Base-by-base conservation (phyloP, 1,140 invertebrate species). In the Leguminivora glycinivorella region DNA sequence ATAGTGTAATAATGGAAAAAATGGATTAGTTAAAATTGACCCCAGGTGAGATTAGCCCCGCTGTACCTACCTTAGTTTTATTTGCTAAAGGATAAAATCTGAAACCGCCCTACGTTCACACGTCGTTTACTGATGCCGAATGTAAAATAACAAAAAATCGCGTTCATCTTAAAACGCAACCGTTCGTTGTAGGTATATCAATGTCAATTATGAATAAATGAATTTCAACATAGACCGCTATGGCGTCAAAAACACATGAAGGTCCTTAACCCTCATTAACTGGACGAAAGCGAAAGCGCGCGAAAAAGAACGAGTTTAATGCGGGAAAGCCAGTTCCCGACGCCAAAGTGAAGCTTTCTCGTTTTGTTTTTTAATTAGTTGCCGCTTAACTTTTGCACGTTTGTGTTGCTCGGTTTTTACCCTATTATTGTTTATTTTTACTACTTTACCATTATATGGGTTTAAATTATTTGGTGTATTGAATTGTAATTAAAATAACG, bases 341-440 rank as follows among this genome's bases (percentile, higher is more conserved):
- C 78, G 76, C 72, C 82, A 73, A 79, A 85, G 83, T 79, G 80
- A 74, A 74, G 73, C 79, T 81, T 79, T 87, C 83, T 73, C 74
- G 79, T 85, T 87, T 89, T 89, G 82, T 87, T 85, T 89, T 85
- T 87, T 86, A 88, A 88, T 88, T 88, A 88, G 85, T 88, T 85
- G 83, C 82, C 85, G 83, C 81, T 88, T 89, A 85, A 88, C 87
- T 80, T 87, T 86, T 83, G 79, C 81, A 78, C 81, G 78, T 84
- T 83, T 77, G 58, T 77, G 76, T 78, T 82, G 81, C 81, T 81
- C 79, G 79, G 75, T 83, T 84, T 83, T 80, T 78, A 81, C 81
- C 72, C 76, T 78, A 74, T 71, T 72, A 38, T 68, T 81, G 82
- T 83, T 84, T 79, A 77, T 76, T 79, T 82, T 77, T 78, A 75